Percentiles rank a stretch among this genome's conserved stretches.
phyloP scores from a whole-genome alignment of 2,797 vertebrate species.

The Dromococcyx pavoninus region DNA sequence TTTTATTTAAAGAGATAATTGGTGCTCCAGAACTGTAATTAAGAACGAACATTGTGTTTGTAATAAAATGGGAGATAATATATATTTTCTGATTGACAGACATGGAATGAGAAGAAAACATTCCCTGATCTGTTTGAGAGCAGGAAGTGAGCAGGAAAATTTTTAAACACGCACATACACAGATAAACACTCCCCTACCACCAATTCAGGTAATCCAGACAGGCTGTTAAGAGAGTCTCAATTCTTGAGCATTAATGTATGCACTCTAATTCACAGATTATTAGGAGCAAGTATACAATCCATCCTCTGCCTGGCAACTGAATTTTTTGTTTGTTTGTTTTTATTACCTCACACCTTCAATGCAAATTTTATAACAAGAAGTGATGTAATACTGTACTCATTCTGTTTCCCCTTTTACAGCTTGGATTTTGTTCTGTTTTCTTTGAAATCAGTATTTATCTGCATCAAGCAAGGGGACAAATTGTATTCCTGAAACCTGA shows the following conservation, averaged over 20 bases:
- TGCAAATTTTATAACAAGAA: not conserved
- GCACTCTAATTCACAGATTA: not conserved
- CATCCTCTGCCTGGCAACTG: not conserved
- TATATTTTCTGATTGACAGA: not conserved
- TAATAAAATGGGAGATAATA: not conserved
- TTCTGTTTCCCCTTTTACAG: not conserved
- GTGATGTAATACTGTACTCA: not conserved
- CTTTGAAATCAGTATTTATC: not conserved
- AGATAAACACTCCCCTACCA: not conserved
- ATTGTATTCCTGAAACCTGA: not conserved
- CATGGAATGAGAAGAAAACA: not conserved
- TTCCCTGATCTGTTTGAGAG: not conserved
- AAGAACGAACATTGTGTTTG: not conserved
- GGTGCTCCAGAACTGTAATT: not conserved
- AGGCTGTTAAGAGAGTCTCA: not conserved
- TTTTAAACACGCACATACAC: not conserved
- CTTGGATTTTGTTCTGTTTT: not conserved
- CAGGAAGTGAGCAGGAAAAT: not conserved
- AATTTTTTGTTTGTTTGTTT: not conserved
- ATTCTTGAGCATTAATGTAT: not conserved
- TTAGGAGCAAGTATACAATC: not conserved
- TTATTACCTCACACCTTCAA: not conserved
- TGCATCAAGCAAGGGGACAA: not conserved
- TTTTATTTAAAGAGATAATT: not conserved
- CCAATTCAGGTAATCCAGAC: not conserved